Percentiles rank a stretch among this genome's conserved stretches.
Conservation (phyloP, 2,888 invertebrate genomes). For the Hetaerina titia region DNA sequence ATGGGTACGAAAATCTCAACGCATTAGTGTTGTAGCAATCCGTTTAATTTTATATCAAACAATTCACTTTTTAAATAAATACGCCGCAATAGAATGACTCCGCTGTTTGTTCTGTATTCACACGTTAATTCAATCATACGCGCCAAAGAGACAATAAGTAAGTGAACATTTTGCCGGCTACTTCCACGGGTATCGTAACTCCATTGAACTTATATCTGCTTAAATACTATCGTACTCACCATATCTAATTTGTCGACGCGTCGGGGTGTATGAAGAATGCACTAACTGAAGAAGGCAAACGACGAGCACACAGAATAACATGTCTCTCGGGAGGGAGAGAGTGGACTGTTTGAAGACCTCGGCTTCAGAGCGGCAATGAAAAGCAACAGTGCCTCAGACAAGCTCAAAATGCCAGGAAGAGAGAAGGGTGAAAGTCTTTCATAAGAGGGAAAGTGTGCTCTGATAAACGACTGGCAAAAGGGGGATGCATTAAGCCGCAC, state of each 20-base stretch:
- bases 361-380: constrained; percentile 49
- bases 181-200: neutral
- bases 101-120: neutral
- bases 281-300: constrained; percentile 24
- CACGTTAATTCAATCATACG: neutral
- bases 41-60: too few species aligned
- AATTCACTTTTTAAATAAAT: too few species aligned
- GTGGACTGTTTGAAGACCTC: constrained; percentile 58
- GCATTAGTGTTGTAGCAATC: too few species aligned
- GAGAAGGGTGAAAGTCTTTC: constrained; percentile 34
- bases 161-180: neutral
- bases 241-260: constrained; percentile 45
- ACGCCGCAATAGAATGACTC: neutral
- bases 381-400: constrained; percentile 51
- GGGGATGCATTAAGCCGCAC: neutral
- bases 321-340: constrained; percentile 59
- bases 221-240: neutral
- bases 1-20: too few species aligned
- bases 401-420: constrained; percentile 29
- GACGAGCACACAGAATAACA: constrained; percentile 61
- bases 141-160: neutral
- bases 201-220: neutral
- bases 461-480: neutral
- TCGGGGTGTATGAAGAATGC: constrained; percentile 43
- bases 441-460: constrained; percentile 56